A percentile compares a stretch with the other conserved stretches of the same genome.
Evolutionary conservation across 2,888 invertebrate species (phyloP).

Genomic region (Carcina quercana): DNA sequence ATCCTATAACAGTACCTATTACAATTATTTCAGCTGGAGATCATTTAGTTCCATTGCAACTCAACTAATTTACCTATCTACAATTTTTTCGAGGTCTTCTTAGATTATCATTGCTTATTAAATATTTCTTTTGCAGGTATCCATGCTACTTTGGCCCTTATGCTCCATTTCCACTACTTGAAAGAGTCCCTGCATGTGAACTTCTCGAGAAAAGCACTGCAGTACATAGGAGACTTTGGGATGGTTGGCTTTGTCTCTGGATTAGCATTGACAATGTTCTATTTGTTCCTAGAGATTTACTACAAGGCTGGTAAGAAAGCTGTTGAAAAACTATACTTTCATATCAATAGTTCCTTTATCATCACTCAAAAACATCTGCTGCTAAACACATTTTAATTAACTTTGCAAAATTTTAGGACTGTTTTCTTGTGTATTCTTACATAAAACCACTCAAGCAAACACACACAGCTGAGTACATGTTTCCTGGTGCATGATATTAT

Average conservation of each 20-base stretch:
- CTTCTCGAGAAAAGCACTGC: constrained; percentile 61
- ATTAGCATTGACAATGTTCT: constrained; percentile 56
- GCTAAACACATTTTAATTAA: no score
- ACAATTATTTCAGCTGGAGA: no score
- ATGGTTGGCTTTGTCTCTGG: constrained; percentile 64
- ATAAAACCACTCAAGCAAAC: no score
- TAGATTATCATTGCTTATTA: neutral
- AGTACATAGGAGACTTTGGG: constrained; percentile 63
- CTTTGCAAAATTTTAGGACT: no score
- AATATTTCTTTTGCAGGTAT: constrained; percentile 35
- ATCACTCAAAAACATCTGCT: no score
- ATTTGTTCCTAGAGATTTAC: constrained; percentile 55
- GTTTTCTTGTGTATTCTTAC: no score
- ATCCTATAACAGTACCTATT: no score
- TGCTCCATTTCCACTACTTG: constrained; percentile 58
- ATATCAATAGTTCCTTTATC: no score
- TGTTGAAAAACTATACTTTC: neutral
- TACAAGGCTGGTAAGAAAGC: constrained; percentile 51
- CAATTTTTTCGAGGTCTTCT: neutral
- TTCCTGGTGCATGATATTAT: no score
- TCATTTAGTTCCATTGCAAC: no score
- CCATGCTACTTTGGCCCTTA: constrained; percentile 45
- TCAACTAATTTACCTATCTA: no score
- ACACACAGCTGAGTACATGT: no score
- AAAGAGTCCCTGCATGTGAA: constrained; percentile 61